Evolutionary conservation across 2,113 vertebrate species (phyloP).

Genomic region (Salvelinus sp.): DNA sequence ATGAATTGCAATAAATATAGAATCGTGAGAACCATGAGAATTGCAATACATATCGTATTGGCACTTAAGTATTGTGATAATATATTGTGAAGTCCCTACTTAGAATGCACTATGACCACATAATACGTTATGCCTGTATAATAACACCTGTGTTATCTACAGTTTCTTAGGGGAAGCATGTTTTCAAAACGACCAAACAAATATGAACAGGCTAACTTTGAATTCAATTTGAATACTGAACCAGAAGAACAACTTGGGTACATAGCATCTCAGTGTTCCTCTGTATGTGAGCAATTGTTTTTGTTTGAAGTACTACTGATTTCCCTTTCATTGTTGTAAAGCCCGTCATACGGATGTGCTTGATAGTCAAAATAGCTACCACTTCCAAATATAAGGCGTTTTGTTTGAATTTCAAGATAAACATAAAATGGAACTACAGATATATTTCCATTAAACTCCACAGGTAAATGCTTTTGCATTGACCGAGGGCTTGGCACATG

Average conservation of each 20-base stretch:
- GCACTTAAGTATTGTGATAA: too few species aligned
- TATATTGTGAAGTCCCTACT: too few species aligned
- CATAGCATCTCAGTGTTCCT: background rate
- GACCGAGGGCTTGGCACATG: conserved; percentile 7
- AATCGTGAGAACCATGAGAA: too few species aligned
- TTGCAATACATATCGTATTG: too few species aligned
- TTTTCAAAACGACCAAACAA: too few species aligned
- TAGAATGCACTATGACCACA: too few species aligned
- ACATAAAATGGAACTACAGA: background rate
- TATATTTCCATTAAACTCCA: background rate
- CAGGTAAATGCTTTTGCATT: conserved; percentile 1
- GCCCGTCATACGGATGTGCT: background rate
- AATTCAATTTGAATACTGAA: conserved; percentile 6
- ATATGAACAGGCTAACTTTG: background rate
- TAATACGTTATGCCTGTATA: too few species aligned
- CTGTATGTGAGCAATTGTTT: background rate
- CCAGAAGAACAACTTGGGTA: conserved; percentile 10
- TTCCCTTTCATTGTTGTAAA: background rate
- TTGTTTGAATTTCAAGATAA: background rate
- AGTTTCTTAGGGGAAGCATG: too few species aligned
- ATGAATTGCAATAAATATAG: too few species aligned
- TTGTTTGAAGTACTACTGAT: background rate
- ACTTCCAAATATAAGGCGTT: background rate
- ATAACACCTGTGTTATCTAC: too few species aligned
- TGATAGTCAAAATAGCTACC: conserved; percentile 6